Base-by-base conservation (phyloP, 2,797 vertebrate genomes). In the Hybognathus amarus region DNA sequence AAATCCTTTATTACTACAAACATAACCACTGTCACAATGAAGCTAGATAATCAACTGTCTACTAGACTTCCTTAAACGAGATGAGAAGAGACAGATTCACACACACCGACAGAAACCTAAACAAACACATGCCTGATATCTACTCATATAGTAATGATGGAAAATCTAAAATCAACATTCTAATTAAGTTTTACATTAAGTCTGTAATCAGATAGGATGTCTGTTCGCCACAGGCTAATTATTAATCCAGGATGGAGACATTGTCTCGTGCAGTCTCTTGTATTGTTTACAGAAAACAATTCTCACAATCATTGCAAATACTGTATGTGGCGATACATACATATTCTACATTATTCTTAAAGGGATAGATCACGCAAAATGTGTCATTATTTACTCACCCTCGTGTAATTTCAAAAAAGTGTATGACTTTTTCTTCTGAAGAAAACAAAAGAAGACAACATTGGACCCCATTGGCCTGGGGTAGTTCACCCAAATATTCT, bases 1-100 rank as follows among this genome's bases (percentile, higher is more conserved):
- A 75, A 56, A 75, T 56, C 50, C 17, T 70, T 59, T 70, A 70
- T 30, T 69, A 79, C 20, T 38, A 69, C 64, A 68, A 79, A 79
- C 54, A 61, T 17, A 69, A 3, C 47, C 63, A 24, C 18, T n/a
- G 30, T 67, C 30, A 52, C 9, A 2, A 10, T 69, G 6, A 69
- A 70, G 52, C n/a, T 45, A 42, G 52, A 80, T 40, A 30, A 80
- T 80, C 18, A 80, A 69, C 47, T 15, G 52, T 59, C 36, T 45
- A 42, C 47, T 61, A 11, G 59, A 69, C 66, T 47, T 64, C 24
- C 59, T 47, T 38, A 33, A 38, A 47, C 1, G 4, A 38, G 47
- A 56, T 33, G 12, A 30, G 24, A 61, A 45, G 13, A 71, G 54
- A 56, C 18, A n/a, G 50, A 47, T 61, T 61, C 38, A 27, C 24